Conservation (phyloP, 2,888 invertebrate genomes). For the Lasiommata megera region DNA sequence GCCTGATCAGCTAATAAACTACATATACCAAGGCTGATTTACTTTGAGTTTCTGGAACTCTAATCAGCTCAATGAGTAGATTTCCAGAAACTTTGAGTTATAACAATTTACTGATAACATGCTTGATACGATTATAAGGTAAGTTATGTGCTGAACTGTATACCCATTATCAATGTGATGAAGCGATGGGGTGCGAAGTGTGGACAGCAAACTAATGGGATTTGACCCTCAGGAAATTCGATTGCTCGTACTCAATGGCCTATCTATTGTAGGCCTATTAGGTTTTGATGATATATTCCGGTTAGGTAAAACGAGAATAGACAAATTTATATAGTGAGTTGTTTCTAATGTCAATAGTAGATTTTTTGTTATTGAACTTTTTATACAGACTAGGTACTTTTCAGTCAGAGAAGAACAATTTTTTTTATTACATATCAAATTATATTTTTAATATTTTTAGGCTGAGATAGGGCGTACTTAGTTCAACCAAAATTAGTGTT, state of each 20-base stretch:
- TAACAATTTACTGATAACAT: not conserved
- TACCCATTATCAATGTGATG: not conserved
- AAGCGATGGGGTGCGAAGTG: slow-evolving; percentile 9
- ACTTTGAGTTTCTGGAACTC: too few relatives aligned
- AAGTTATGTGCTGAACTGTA: not conserved
- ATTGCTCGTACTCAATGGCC: slow-evolving; percentile 2
- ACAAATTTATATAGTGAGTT: too few relatives aligned
- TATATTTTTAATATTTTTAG: too few relatives aligned
- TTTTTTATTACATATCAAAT: too few relatives aligned
- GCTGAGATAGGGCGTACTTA: too few relatives aligned
- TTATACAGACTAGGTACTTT: too few relatives aligned
- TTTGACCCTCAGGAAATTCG: slow-evolving; percentile 12
- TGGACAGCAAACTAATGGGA: slow-evolving; percentile 11
- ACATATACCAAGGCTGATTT: too few relatives aligned
- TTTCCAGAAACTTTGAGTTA: not conserved
- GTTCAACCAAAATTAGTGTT: too few relatives aligned
- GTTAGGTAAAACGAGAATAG: not conserved
- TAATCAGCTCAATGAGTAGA: not conserved
- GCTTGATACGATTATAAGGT: not conserved
- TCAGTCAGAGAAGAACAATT: too few relatives aligned
- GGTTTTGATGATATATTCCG: not conserved
- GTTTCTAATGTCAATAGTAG: too few relatives aligned
- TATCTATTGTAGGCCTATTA: not conserved
- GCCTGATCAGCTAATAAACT: too few relatives aligned
- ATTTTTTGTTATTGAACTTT: too few relatives aligned